Conservation (phyloP, 2,888 invertebrate genomes). For the Napeogenes sylphis region DNA sequence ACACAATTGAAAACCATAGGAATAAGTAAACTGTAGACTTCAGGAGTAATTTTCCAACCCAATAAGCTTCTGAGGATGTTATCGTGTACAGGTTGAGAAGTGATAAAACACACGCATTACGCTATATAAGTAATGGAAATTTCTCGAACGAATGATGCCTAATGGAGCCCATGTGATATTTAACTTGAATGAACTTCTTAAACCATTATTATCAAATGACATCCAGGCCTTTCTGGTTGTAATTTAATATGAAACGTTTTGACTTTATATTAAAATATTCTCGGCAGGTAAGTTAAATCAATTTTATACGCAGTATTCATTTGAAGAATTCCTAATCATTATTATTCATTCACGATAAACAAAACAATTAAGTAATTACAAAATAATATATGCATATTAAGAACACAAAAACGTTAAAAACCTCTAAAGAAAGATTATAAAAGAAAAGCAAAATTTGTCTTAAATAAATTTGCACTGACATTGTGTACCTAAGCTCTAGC, state of each 20-base stretch:
- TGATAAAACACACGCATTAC: constrained; percentile 26
- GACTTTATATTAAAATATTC: neutral
- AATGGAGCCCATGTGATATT: constrained; percentile 31
- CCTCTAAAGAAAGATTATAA: no score
- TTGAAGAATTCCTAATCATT: no score
- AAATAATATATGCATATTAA: no score
- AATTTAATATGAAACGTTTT: neutral
- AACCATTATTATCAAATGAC: constrained; percentile 9
- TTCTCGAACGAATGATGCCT: constrained; percentile 29
- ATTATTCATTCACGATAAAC: no score
- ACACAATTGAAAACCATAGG: no score
- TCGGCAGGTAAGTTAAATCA: no score
- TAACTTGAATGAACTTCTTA: constrained; percentile 28
- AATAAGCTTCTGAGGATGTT: neutral
- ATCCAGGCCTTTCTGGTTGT: neutral
- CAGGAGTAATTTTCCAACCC: constrained; percentile 4
- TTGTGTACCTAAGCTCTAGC: no score
- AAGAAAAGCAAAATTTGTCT: no score
- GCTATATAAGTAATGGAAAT: constrained; percentile 30
- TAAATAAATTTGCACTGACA: no score
- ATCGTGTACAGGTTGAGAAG: constrained; percentile 12
- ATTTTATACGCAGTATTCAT: no score
- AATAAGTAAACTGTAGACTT: neutral
- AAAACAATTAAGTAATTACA: no score
- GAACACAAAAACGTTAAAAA: no score